These are phyloP conservation scores for Tetheella fluctuosa DNA, from an alignment of 2,888 invertebrate species.

Conservation along the genomic window DNA sequence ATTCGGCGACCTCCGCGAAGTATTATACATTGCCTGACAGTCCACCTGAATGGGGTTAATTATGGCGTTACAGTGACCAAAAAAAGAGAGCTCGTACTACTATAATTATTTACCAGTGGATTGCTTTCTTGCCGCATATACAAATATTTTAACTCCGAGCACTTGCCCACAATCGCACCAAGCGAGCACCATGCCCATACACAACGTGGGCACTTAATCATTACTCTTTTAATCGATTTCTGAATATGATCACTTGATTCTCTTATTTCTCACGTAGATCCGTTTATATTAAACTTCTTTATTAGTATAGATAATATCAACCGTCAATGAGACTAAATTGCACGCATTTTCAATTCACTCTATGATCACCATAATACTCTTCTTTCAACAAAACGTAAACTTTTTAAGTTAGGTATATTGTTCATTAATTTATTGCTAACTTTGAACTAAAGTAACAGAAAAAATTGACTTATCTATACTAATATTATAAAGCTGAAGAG, in stretches of 20 bases:
- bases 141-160: constrained; percentile 71
- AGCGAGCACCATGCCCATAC: constrained; percentile 40
- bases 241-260: constrained; percentile 60
- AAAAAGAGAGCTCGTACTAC: constrained; percentile 63
- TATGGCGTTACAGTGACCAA: constrained; percentile 58
- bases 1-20: constrained; percentile 21
- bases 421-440: too few species aligned
- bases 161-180: constrained; percentile 45
- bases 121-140: constrained; percentile 70
- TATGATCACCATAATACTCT: too few species aligned
- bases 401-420: too few species aligned
- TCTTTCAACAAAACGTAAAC: too few species aligned
- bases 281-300: too few species aligned
- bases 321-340: constrained; percentile 67
- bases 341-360: constrained; percentile 54
- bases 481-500: too few species aligned
- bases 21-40: constrained; percentile 43
- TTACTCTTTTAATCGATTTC: constrained; percentile 79
- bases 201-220: constrained; percentile 70
- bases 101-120: constrained; percentile 73
- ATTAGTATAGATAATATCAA: constrained; percentile 63
- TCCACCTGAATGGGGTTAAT: constrained; percentile 59
- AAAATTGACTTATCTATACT: too few species aligned
- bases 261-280: constrained; percentile 67
- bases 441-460: too few species aligned